A percentile compares a stretch with the other conserved stretches of the same genome.
Evolutionary conservation across 64 coral and sea anemone species (phyloP).

Genomic region (Anthopleura sola): DNA sequence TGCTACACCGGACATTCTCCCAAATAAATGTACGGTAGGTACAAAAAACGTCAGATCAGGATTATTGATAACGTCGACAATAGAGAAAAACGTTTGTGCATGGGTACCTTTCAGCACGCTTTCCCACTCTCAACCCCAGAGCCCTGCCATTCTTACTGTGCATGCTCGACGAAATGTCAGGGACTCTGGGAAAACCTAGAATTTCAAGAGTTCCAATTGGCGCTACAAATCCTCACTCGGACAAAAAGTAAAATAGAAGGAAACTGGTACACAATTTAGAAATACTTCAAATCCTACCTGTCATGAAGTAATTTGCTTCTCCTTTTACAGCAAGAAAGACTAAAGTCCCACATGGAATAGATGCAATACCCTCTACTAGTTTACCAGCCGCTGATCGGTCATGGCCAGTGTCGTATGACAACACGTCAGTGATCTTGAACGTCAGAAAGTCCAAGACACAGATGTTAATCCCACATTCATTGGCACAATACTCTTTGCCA

Average conservation of each 20-base stretch:
- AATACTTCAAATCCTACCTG: constrained; percentile 42
- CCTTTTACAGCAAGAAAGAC: constrained; percentile 76
- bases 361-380: constrained; percentile 66
- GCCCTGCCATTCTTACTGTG: too few species aligned
- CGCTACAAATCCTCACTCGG: too few species aligned
- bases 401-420: constrained; percentile 89
- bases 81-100: too few species aligned
- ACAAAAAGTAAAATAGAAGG: not conserved
- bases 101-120: too few species aligned
- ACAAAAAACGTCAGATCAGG: too few species aligned
- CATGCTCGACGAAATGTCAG: too few species aligned
- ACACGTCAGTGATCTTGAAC: constrained; percentile 62
- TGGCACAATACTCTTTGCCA: constrained; percentile 73
- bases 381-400: constrained; percentile 39
- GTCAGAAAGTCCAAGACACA: constrained; percentile 82
- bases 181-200: too few species aligned
- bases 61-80: too few species aligned
- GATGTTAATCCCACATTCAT: constrained; percentile 82
- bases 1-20: too few species aligned
- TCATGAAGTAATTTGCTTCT: constrained; percentile 85
- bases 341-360: constrained; percentile 59
- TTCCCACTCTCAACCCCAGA: too few species aligned
- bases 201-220: too few species aligned
- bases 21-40: too few species aligned
- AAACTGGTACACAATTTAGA: not conserved